Base-by-base conservation (phyloP, 2,797 vertebrate species). In the Gallinago stenura region DNA sequence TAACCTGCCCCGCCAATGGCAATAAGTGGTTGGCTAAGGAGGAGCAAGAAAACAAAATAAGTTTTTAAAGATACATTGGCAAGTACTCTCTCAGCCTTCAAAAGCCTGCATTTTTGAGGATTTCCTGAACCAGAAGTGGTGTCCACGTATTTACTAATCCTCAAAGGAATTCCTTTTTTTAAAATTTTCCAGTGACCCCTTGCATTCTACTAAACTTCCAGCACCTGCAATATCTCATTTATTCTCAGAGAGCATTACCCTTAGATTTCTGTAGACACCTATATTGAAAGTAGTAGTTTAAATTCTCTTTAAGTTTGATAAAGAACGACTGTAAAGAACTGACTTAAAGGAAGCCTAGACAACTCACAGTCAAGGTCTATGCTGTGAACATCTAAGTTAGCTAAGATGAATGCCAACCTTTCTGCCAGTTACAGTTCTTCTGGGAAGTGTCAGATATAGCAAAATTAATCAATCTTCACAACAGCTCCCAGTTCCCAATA, bases 381-480 rank as follows among this genome's bases (percentile, higher is more conserved):
- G 51, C 62, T 82, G n/a, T 87, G 87, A 95, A 89, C 75, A 87
- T 89, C 66, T 79, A 79, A 84, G 83, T 58, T 39, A 72, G 15
- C 35, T 35, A 39, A 72, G 84, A 87, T 82, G 87, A 97, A 92
- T 89, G 43, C n/a, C 75, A 96, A 8, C 14, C 21, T 80, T 93
- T 87, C 58, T 9, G 2, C 51, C 35, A 48, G 46, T 60, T 83
- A 66, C 26, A 70, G 75, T 60, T 93, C 78, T 95, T 94, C 68
- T 91, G 82, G 60, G 87, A 53, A 85, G 19, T 45, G 78, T 85
- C 81, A 87, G 51, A 70, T 66, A 70, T 1, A 69, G 43, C 5
- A 83, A 95, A 93, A 91, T 87, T 92, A 93, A 89, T 90, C 73
- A 89, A 83, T 83, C 68, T 80, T 83, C 89, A 62, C 68, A 87